Evolutionary conservation across 2,888 invertebrate species (phyloP), one percentile per base, ranked within the genome.

Genomic region (Cinara cedri): DNA sequence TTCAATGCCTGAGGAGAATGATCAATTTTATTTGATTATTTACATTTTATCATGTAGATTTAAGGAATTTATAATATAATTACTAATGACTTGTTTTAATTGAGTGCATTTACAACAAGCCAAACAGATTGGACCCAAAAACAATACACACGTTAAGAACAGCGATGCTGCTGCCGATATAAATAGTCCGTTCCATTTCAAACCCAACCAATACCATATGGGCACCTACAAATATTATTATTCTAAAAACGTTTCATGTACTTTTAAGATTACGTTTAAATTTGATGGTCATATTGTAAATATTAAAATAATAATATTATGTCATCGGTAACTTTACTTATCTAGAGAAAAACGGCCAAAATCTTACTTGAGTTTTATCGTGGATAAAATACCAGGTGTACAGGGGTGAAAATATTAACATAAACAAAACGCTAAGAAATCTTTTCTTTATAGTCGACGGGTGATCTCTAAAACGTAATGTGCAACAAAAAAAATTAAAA

Each of bases 381-480:
- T 90, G 88, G 51, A 93, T 88, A 84, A 93, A 93, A 83, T 89
- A 88, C 85, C 92, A 92, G 71, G 94, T 89, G 84, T 94, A 91
- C 81, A 91, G 87, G 71, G 95, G 94, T 16, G 95, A 92, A 75
- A 96, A 85, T 74, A 94, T 85, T 88, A 93, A 92, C 87, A 95
- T 93, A 82, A 93, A 87, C 83, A 90, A 90, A 13, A 94, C 95
- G 86, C 96, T 95, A 83, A 93, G 89, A 85, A 96, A 96, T 85
- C 96, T 89, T 85, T 90, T 90, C 86, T 94, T 95, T 83, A 97
- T 94, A 8, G 93, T 94, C 11, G 91, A 89, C 16, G 96, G 95
- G 86, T 97, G 95, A 85, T 96, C 93, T 84, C 97, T 94, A 87
- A 90, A 88, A 81, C 83, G 71, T 81, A 82, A 57, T 24, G 34